These are phyloP conservation scores for Branchellion lobata DNA, from an alignment of 2,888 invertebrate genomes.

Conservation along the genomic window DNA sequence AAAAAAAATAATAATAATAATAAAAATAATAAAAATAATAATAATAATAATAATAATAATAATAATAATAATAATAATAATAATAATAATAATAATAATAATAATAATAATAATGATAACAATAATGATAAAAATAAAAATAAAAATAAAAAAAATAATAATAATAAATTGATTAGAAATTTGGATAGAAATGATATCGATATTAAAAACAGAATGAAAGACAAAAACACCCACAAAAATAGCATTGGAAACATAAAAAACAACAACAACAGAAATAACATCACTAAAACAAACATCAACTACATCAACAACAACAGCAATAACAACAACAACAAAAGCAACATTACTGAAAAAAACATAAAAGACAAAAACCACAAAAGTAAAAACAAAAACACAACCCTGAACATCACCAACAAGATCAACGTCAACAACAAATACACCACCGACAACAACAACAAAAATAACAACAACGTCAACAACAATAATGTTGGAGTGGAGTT, in stretches of 20 bases:
- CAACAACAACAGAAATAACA: too few species aligned
- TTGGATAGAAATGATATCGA: neutral
- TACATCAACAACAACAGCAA: too few species aligned
- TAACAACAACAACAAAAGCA: too few species aligned
- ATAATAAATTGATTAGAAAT: too few species aligned
- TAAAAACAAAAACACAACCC: too few species aligned
- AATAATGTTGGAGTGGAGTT: neutral
- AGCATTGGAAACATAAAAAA: neutral
- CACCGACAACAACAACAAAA: conserved; percentile 3
- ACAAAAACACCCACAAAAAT: neutral
- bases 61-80: too few species aligned
- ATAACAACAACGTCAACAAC: conserved; percentile 16
- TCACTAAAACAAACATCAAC: neutral
- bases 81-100: neutral
- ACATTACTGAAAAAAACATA: too few species aligned
- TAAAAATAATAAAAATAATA: neutral
- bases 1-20: neutral
- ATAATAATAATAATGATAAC: too few species aligned
- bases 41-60: neutral
- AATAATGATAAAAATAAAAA: too few species aligned
- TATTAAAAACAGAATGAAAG: neutral
- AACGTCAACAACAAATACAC: conserved; percentile 5
- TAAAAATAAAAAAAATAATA: too few species aligned
- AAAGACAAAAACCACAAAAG: too few species aligned
- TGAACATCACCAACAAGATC: too few species aligned